Evolutionary conservation across 2,797 vertebrate species (phyloP).

Genomic region (Gymnoscopelus braueri): DNA sequence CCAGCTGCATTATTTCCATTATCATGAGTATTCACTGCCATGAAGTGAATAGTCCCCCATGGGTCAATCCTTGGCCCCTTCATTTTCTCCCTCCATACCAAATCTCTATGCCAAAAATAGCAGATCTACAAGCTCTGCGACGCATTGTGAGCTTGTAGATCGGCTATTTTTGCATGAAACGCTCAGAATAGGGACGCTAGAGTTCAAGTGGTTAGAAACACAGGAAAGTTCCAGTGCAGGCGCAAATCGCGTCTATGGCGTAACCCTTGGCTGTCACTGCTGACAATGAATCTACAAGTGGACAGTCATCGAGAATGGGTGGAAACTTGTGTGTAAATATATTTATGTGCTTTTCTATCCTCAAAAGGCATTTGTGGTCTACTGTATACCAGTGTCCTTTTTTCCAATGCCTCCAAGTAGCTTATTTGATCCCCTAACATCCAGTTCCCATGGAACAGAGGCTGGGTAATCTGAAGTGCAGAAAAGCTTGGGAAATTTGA

Average conservation of each 20-base stretch:
- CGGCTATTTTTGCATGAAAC: slow-evolving; percentile 35
- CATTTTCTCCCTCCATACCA: too few species aligned
- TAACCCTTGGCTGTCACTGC: slow-evolving; percentile 55
- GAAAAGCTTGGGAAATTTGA: slow-evolving; percentile 46
- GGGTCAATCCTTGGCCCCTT: too few species aligned
- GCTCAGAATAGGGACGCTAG: slow-evolving; percentile 47
- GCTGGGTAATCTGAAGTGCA: slow-evolving; percentile 46
- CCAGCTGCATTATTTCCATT: too few species aligned
- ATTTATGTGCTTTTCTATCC: slow-evolving; percentile 64
- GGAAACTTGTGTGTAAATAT: slow-evolving; percentile 75
- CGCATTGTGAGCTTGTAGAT: too few species aligned
- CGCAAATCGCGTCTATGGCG: slow-evolving; percentile 61
- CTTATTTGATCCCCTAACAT: slow-evolving; percentile 52
- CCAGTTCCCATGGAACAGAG: slow-evolving; percentile 66
- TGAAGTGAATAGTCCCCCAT: too few species aligned
- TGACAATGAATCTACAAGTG: slow-evolving; percentile 39
- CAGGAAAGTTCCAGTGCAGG: slow-evolving; percentile 80
- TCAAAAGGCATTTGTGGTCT: slow-evolving; percentile 55
- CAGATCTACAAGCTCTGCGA: too few species aligned
- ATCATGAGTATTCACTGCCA: too few species aligned
- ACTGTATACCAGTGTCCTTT: slow-evolving; percentile 52
- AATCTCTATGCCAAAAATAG: too few species aligned
- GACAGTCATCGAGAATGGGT: slow-evolving; percentile 28
- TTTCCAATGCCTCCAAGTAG: slow-evolving; percentile 62
- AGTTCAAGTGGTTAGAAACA: slow-evolving; percentile 38